Base-by-base conservation (phyloP, 2,113 vertebrate genomes). In the Himantopus leucocephalus region DNA sequence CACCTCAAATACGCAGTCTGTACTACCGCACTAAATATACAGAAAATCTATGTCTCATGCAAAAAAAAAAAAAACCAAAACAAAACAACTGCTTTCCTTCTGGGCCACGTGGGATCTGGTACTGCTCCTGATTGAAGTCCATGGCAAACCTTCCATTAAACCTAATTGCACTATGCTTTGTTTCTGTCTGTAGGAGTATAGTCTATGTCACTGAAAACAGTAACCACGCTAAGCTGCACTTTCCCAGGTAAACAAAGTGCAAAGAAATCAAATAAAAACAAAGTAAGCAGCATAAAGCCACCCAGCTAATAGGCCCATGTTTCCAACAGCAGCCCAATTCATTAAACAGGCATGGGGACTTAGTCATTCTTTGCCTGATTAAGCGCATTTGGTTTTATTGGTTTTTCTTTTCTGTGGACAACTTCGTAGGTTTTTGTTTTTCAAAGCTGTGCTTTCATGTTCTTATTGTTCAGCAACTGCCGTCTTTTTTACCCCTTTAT, bases 301-400 rank as follows among this genome's bases (percentile, higher is more conserved):
- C 39, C 66, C 45, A 62, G 53, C 26, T 62, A 85, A 83, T 55
- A 93, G 47, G 55, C 17, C 52, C 19, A 4, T 9, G 63, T 88
- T 94, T 93, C 85, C 88, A 93, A 27, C 5, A 92, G 85, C 70
- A 88, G 85, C n/a, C 41, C 68, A 88, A 67, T 84, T 96, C 72
- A 91, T 92, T 96, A 86, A 91, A 82, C 27, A 86, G 55, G 68
- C 85, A 86, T 74, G 62, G 34, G 58, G 72, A 93, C 39, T 97
- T 79, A 92, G 94, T 73, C 41, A 91, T 94, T 95, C 92, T 91
- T 95, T 94, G 92, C 66, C 85, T 75, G 91, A 92, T 92, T 95
- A 96, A 78, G 50, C 0, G 0, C 19, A 76, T 92, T 94, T 87
- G n/a, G 35, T 27, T 96, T 90, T 94, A 92, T 43, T 96, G 22